Evolutionary conservation across 2,113 vertebrate species (phyloP), one percentile per base, ranked within the genome.

Genomic region (Forbesichthys papilliferus): DNA sequence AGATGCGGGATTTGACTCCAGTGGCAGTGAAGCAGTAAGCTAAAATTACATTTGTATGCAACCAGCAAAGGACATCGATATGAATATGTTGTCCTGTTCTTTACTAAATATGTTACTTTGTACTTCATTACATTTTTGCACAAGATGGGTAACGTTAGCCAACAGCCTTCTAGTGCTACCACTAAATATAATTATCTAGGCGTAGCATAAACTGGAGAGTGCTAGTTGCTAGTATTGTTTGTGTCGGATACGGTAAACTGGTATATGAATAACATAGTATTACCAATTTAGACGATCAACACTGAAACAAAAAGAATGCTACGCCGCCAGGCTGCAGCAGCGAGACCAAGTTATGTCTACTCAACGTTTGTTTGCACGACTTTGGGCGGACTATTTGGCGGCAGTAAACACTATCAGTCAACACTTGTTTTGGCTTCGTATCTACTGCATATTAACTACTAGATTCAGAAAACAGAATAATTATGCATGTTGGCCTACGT

Each of bases 1-100:
- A 71, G 92, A 91, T 79, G 93, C 77, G 77, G 95, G 90, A 9
- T 95, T 94, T 80, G 89, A 86, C 79, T 91, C 91, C 60, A 93
- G 93, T 85, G 80, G 59, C 74, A 93, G 92, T 10, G 93, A 93
- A 5, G 92, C 91, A 92, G 92, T 74, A 64, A 60, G 52, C 54
- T 69, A 75, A 74, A 51, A 11, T 3, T 62, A 63, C 48, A 56
- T 46, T 65, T 60, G 49, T 65, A 62, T 53, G 47, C 49, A 16
- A 9, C 48, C 11, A 11, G 9, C 4, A 48, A 52, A 59, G 2
- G 13, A 48, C 11, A 2, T 2, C 3, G 18, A 13, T 36, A 10
- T 42, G 36, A 42, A 42, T 42, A 58, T 11, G 14, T n/a, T 56
- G 54, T 18, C n/a, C 18, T 3, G 5, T 18, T 56, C 16, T 10